phyloP scores from a whole-genome alignment of 2,888 invertebrate species.

The Mythimna ferrago region DNA sequence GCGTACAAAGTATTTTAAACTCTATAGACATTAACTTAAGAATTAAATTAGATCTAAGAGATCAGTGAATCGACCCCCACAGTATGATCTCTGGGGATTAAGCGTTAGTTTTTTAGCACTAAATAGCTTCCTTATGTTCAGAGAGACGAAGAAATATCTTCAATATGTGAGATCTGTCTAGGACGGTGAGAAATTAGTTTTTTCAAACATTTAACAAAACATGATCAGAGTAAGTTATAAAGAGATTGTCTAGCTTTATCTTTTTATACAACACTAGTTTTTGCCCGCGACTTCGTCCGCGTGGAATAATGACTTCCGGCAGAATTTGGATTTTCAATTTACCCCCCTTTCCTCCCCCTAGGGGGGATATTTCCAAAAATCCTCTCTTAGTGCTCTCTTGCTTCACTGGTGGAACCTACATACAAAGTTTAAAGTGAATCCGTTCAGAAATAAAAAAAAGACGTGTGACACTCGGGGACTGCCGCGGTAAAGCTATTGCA shows the following conservation, averaged over 20 bases:
- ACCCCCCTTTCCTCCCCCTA: too few species aligned
- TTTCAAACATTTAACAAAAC: neutral
- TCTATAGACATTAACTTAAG: neutral
- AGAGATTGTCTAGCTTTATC: neutral
- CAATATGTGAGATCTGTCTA: slow-evolving; percentile 58
- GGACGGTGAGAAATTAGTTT: slow-evolving; percentile 31
- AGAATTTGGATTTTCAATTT: too few species aligned
- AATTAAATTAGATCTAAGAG: slow-evolving; percentile 29
- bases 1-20: slow-evolving; percentile 30
- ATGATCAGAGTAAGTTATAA: neutral
- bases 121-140: slow-evolving; percentile 66
- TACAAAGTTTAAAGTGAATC: too few species aligned
- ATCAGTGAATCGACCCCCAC: slow-evolving; percentile 65
- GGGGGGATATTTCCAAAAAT: too few species aligned
- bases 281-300: too few species aligned
- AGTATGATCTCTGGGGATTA: slow-evolving; percentile 76
- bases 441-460: too few species aligned
- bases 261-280: too few species aligned
- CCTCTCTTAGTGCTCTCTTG: too few species aligned
- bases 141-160: slow-evolving; percentile 62
- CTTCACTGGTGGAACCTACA: too few species aligned
- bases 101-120: slow-evolving; percentile 60
- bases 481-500: too few species aligned
- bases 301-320: too few species aligned
- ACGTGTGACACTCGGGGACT: too few species aligned